Conservation (phyloP, 2,797 vertebrate genomes). For the Psittacula derbiana region DNA sequence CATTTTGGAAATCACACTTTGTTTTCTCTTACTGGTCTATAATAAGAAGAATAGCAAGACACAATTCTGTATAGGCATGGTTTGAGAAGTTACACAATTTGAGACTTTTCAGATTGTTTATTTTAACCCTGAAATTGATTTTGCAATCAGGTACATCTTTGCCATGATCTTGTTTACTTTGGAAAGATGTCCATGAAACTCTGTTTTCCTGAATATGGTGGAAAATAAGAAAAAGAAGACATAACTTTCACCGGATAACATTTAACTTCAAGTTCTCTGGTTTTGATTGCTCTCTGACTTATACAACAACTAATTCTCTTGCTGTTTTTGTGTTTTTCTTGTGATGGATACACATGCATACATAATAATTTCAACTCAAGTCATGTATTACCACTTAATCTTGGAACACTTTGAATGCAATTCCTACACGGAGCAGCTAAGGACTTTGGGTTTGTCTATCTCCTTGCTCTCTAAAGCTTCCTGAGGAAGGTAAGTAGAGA, state of each 20-base stretch:
- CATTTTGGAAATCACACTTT: neutral
- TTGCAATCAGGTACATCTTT: neutral
- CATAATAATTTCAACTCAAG: neutral
- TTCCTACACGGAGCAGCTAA: neutral
- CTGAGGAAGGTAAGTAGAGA: neutral
- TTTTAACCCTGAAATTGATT: slow-evolving; percentile 22
- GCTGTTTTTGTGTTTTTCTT: neutral
- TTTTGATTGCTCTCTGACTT: neutral
- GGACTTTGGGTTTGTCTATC: neutral
- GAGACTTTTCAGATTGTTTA: slow-evolving; percentile 15
- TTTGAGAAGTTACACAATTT: neutral
- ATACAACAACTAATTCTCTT: neutral
- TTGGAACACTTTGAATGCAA: neutral
- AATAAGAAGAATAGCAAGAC: slow-evolving; percentile 10
- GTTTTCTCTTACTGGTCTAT: slow-evolving; percentile 18
- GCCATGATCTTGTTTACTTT: slow-evolving; percentile 21
- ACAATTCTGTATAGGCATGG: neutral
- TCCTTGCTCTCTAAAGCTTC: neutral
- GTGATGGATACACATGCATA: neutral
- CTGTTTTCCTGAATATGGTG: neutral
- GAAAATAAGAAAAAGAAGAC: neutral
- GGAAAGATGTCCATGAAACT: slow-evolving; percentile 1
- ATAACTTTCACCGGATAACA: neutral
- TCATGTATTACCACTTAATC: neutral
- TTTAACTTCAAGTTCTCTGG: neutral